Evolutionary conservation across 2,113 vertebrate species (phyloP).

Genomic region (Podarcis raffonei): DNA sequence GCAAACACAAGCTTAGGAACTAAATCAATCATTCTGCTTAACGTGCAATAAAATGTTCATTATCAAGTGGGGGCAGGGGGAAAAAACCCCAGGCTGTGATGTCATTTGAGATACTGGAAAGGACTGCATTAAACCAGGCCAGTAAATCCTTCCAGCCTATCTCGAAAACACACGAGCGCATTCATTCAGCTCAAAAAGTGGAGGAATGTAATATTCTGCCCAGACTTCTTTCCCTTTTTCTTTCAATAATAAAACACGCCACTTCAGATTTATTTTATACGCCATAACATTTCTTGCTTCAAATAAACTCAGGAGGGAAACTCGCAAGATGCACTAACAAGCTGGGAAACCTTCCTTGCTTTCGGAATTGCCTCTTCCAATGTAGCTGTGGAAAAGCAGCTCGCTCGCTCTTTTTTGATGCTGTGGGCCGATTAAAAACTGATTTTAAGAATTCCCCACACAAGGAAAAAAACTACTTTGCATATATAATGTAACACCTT

Average conservation of each 20-base stretch:
- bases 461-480: not conserved
- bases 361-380: not conserved
- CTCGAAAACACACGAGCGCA: not conserved
- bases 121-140: fast-evolving
- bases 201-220: not conserved
- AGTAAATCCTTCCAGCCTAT: not conserved
- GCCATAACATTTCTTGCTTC: not conserved
- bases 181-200: fast-evolving
- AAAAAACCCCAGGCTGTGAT: fast-evolving
- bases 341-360: not conserved
- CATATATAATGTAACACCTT: not conserved
- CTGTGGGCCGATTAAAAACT: not conserved
- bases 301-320: slow-evolving; percentile 8
- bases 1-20: not conserved
- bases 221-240: not conserved
- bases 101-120: not conserved
- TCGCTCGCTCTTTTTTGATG: not conserved
- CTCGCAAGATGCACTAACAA: not conserved
- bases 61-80: fast-evolving
- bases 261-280: slow-evolving; percentile 4
- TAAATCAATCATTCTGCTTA: not conserved
- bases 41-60: not conserved
- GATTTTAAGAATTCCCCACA: not conserved
- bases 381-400: too few species aligned
- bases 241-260: fast-evolving